Conservation (phyloP, 2,797 vertebrate genomes). For the Cephalopachus bancanus region DNA sequence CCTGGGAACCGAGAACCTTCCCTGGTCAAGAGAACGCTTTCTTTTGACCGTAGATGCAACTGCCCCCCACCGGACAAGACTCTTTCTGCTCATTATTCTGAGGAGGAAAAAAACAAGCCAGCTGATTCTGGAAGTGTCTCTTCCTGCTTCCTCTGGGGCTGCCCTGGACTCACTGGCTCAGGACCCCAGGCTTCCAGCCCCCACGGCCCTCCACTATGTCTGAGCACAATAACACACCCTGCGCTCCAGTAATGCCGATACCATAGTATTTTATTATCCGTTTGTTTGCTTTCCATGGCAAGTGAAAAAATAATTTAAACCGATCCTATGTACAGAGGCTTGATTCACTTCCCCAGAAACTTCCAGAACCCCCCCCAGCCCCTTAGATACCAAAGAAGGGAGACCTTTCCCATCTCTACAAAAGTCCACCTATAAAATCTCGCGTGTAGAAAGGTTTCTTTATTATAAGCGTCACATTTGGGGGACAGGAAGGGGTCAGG, state of each 20-base stretch:
- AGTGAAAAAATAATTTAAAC: conserved; percentile 91
- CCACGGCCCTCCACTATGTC: neutral
- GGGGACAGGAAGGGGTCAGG: conserved; percentile 45
- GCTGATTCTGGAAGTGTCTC: neutral
- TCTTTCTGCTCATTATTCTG: neutral
- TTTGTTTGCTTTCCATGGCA: conserved; percentile 85
- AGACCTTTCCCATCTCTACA: conserved; percentile 78
- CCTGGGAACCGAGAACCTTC: neutral
- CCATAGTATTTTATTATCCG: conserved; percentile 78
- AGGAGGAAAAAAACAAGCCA: neutral
- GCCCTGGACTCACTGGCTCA: neutral
- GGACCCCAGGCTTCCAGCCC: fast-evolving
- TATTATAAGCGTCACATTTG: conserved; percentile 76
- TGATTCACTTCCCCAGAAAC: conserved; percentile 67
- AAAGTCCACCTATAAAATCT: conserved; percentile 75
- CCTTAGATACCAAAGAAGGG: conserved; percentile 68
- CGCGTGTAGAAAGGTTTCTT: conserved; percentile 71
- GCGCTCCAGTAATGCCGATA: conserved; percentile 34
- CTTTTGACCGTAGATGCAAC: neutral
- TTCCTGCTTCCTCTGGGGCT: neutral
- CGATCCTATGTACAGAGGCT: conserved; percentile 85
- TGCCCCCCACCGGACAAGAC: neutral
- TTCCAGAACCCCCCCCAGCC: conserved; percentile 54
- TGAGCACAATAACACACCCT: conserved; percentile 38
- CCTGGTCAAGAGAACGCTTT: neutral